Evolutionary conservation across 1,140 invertebrate genomes (phyloP).

Genomic region (Pteromalus puparum): DNA sequence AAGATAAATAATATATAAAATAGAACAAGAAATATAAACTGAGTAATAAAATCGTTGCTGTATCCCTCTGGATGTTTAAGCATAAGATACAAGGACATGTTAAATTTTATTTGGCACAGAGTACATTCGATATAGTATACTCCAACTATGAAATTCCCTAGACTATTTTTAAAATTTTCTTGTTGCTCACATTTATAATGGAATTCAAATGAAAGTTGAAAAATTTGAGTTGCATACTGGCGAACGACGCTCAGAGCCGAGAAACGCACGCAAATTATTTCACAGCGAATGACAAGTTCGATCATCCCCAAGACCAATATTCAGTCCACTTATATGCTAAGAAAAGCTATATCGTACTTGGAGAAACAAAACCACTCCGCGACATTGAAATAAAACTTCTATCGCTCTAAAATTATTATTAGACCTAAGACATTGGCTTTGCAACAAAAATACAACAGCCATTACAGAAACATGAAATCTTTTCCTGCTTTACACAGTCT

Average conservation of each 20-base stretch:
- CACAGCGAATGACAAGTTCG: conserved; percentile 66
- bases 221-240: conserved; percentile 8
- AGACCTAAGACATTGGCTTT: conserved; percentile 12
- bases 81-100: conserved; percentile 52
- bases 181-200: conserved; percentile 36
- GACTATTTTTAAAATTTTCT: conserved; percentile 25
- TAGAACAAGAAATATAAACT: conserved; percentile 32
- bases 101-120: conserved; percentile 68
- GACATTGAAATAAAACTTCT: conserved; percentile 3
- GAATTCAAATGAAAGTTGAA: conserved; percentile 21
- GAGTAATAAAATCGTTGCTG: conserved; percentile 37
- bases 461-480: neutral
- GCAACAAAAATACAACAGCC: neutral
- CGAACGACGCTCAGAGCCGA: conserved; percentile 21
- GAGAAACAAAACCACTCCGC: conserved; percentile 14
- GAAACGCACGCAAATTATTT: conserved; percentile 47
- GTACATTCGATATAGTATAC: conserved; percentile 65
- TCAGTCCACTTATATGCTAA: conserved; percentile 36
- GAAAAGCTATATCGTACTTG: conserved; percentile 35
- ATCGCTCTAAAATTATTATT: conserved; percentile 8
- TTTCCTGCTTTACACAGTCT: neutral
- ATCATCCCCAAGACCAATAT: conserved; percentile 59
- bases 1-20: conserved; percentile 28
- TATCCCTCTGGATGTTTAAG: conserved; percentile 39
- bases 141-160: conserved; percentile 59